Evolutionary conservation across 2,797 vertebrate species (phyloP), one percentile per base, ranked within the genome.

Genomic region (Adrianichthys oophorus): DNA sequence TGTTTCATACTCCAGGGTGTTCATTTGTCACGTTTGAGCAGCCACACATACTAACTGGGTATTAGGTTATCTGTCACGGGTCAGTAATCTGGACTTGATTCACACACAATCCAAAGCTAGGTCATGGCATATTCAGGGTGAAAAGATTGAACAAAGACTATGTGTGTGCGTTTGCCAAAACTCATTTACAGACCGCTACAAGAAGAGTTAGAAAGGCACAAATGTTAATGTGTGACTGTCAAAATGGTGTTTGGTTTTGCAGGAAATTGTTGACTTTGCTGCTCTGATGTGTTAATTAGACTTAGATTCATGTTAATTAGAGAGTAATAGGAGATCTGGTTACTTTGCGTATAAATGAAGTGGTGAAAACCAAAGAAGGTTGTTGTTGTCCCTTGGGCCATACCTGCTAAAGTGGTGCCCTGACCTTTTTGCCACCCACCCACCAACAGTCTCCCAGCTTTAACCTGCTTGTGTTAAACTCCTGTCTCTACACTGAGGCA

Each of bases 381-480:
- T 15, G 58, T 46, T 73, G 58, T 46, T 73, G 79, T 83, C 76
- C 78, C 74, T 74, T 68, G 44, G 50, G 60, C 17, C 21, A 48
- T 70, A 76, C 56, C 70, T 84, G 76, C 69, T 66, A 73, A 53
- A 53, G 50, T 53, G 79, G 62, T 76, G 68, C 62, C 59, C 42
- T 74, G 64, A 83, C 69, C 75, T 79, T 67, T 76, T 15, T 68
- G 65, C 85, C 79, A 72, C 65, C 64, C 54, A 62, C 73, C 66
- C 62, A 72, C 26, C 26, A 29, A 29, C 67, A 69, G 41, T 56
- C 64, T 56, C 61, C 55, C 49, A 19, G 23, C 19, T 51, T 51
- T 66, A 80, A 58, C 29, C 65, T 53, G 32, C 69, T 55, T 68
- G 79, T 59, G 68, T 61, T 48, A 41, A 57, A 48, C 59, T 46